These are phyloP conservation scores for Leptinotarsa peninsularis DNA, from an alignment of 2,888 invertebrate genomes.

Conservation along the genomic window DNA sequence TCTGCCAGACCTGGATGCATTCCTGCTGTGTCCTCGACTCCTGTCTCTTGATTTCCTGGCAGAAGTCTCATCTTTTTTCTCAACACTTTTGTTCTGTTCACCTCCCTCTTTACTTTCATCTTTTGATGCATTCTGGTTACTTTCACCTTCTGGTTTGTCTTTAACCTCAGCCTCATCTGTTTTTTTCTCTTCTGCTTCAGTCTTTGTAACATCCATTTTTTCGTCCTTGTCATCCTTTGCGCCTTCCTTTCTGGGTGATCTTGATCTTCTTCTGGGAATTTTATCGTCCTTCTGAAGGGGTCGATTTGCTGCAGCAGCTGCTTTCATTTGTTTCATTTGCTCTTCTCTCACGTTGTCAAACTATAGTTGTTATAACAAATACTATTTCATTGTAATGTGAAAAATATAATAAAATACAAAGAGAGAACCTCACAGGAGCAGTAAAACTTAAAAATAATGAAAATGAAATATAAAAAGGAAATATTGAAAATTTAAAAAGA, in stretches of 20 bases:
- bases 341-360: slow-evolving; percentile 61
- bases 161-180: neutral
- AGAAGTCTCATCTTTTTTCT: slow-evolving; percentile 47
- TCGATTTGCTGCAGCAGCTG: slow-evolving; percentile 36
- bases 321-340: slow-evolving; percentile 59
- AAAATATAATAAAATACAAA: too few species aligned
- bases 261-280: slow-evolving; percentile 22
- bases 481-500: too few species aligned
- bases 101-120: slow-evolving; percentile 34
- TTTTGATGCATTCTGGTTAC: slow-evolving; percentile 7
- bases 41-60: slow-evolving; percentile 45
- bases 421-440: too few species aligned
- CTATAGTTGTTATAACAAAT: slow-evolving; percentile 38
- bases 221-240: slow-evolving; percentile 33
- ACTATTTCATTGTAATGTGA: neutral
- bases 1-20: slow-evolving; percentile 9
- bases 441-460: too few species aligned
- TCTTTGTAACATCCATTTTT: slow-evolving; percentile 19
- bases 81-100: slow-evolving; percentile 36
- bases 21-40: slow-evolving; percentile 35
- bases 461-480: too few species aligned
- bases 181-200: slow-evolving; percentile 11
- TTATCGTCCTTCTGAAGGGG: slow-evolving; percentile 30
- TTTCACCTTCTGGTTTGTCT: neutral
- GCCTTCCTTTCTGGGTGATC: slow-evolving; percentile 29